Evolutionary conservation across 2,888 invertebrate genomes (phyloP), one percentile per base, ranked within the genome.

Genomic region (Drosophila dives): DNA sequence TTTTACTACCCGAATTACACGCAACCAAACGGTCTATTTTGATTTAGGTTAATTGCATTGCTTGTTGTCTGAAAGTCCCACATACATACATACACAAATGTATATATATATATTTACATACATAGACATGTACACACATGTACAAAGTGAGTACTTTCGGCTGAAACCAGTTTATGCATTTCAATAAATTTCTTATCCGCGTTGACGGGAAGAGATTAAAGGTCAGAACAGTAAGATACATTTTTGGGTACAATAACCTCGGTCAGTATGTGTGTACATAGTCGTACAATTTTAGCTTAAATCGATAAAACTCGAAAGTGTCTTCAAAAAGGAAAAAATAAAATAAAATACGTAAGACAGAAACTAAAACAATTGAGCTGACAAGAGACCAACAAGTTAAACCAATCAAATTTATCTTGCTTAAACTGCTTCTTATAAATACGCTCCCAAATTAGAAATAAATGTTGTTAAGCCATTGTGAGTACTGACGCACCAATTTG

Each of bases 41-140:
- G 72, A 81, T 80, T 80, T 83, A 66, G 80, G 80, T 81, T 81
- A 81, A 83, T 81, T 83, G 80, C 80, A 48, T 58, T 51, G 72
- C 72, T 69, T 72, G 72, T 67, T 80, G 67, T 67, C 66, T 59
- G 61, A 50, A 49, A 48, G 59, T 60, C 59, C 20, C 34, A 51
- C 54, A 23, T n/a, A 63, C 26, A 50, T 20, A 48, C 10, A n/a
- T 20, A 36, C 5, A 51, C 8, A 33, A 2, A 23, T 6, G 32
- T n/a, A 32, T n/a, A 11, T 17, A 11, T 17, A 45, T 17, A 26
- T 10, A 53, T 12, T 29, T 23, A 6, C 10, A 49, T 11, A n/a
- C n/a, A 62, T 6, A 48, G 29, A 20, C 29, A 40, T 29, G 38
- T 38, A 38, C 55, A 55, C 26, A 55, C 12, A 8, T 29, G 26